Evolutionary conservation across 2,797 vertebrate genomes (phyloP), one percentile per base, ranked within the genome.

Genomic region (Zalophus californianus): DNA sequence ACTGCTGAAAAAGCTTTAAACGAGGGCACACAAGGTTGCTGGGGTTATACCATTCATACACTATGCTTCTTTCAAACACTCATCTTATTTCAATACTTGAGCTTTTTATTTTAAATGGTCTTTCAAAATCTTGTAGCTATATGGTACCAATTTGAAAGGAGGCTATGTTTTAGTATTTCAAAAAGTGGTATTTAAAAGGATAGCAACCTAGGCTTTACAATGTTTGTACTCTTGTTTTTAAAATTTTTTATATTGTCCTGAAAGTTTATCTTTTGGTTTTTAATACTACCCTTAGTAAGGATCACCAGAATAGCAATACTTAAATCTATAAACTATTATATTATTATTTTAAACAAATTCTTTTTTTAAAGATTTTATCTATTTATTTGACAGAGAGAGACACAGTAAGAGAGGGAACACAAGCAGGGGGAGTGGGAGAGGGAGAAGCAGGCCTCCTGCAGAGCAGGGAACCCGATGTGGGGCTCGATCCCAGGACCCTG

Each of bases 201-300:
- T 14, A 91, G 20, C 9, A 91, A 86, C 44, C 5, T 77, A 25
- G 41, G 14, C 12, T 91, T 93, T 78, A 89, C 5, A 73, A 27
- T 72, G n/a, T 52, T 66, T 87, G 6, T 68, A 80, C 23, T 87
- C 50, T 44, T 60, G 7, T 82, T 70, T 54, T 86, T 58, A 16
- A 41, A 68, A 21, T 54, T 12, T 48, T 78, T 35, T 38, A 52
- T 90, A 87, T 91, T 68, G 44, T 41, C 38, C 84, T 96, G 54
- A 89, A 93, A 85, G 66, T 90, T 79, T 90, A 80, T 80, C 52
- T 96, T 77, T 52, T 64, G 77, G 25, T 90, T n/a, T 58, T n/a
- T 94, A 92, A 94, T 41, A 29, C 0, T 64, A 56, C 62, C 27
- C 84, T 96, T n/a, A 91, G 41, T 80, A 85, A 92, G 52, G 80